A percentile compares a stretch with the other conserved stretches of the same genome.
Conservation (phyloP, 2,113 vertebrate genomes). For the Rhea pennata region DNA sequence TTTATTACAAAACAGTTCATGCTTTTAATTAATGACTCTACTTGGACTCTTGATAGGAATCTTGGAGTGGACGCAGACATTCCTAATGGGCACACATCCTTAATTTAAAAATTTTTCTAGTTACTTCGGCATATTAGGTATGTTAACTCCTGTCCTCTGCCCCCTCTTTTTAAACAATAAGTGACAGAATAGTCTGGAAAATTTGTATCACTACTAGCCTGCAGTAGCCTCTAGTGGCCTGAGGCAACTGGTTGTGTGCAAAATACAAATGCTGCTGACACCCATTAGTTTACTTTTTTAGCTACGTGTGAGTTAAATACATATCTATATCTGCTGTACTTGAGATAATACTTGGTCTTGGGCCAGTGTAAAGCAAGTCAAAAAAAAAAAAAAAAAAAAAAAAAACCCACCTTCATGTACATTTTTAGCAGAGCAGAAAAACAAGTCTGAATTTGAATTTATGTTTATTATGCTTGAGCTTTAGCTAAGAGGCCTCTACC, state of each 20-base stretch:
- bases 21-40: background rate
- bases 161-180: background rate
- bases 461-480: background rate
- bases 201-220: constrained; percentile 45
- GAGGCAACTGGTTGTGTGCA: constrained; percentile 27
- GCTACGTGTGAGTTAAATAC: background rate
- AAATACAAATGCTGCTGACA: background rate
- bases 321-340: background rate
- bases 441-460: background rate
- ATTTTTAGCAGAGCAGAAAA: background rate
- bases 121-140: background rate
- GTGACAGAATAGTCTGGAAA: constrained; percentile 37
- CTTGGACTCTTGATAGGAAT: background rate
- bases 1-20: background rate
- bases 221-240: constrained; percentile 71
- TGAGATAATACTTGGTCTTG: background rate
- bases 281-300: background rate
- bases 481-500: background rate
- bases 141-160: background rate
- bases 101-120: background rate
- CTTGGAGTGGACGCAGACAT: background rate
- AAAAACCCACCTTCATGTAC: background rate
- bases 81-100: background rate
- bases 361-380: background rate
- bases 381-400: background rate